Percentiles rank a stretch among this genome's conserved stretches.
Evolutionary conservation across 2,113 vertebrate genomes (phyloP).

Genomic region (Malaclemys terrapin): DNA sequence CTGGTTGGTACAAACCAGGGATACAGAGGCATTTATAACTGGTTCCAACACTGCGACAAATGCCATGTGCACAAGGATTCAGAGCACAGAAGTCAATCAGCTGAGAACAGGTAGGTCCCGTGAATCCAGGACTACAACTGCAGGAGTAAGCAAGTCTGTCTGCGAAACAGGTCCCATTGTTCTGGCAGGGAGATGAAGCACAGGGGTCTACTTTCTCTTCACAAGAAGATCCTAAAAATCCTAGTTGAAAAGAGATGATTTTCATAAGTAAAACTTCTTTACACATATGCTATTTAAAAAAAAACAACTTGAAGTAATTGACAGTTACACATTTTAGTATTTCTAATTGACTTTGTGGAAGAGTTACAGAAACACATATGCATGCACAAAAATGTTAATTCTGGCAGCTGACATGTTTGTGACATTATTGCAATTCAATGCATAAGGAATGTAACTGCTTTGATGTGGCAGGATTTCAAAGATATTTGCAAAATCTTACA

Average conservation of each 20-base stretch:
- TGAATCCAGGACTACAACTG: conserved; percentile 93
- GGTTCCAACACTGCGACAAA: conserved; percentile 94
- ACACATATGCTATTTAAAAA: background rate
- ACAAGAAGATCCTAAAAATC: conserved; percentile 88
- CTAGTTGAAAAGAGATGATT: conserved; percentile 66
- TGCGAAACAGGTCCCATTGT: conserved; percentile 92
- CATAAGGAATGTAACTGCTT: background rate
- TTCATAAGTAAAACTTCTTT: conserved; percentile 2
- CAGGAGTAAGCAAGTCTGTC: conserved; percentile 86
- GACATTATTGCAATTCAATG: background rate
- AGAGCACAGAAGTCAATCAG: conserved; percentile 97
- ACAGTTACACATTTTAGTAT: background rate
- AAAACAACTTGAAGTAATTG: background rate
- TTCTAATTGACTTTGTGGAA: background rate
- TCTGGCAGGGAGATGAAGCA: conserved; percentile 90
- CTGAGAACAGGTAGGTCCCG: conserved; percentile 90
- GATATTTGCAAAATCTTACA: background rate
- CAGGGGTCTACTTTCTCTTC: conserved; percentile 94
- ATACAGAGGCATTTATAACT: conserved; percentile 97
- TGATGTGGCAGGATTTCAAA: background rate
- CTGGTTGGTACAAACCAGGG: conserved; percentile 85
- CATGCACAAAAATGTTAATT: background rate
- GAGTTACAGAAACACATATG: background rate
- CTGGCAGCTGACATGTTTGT: background rate
- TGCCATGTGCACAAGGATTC: conserved; percentile 94